phyloP scores from a whole-genome alignment of 1,140 invertebrate genomes.

The Palaemon carinicauda region DNA sequence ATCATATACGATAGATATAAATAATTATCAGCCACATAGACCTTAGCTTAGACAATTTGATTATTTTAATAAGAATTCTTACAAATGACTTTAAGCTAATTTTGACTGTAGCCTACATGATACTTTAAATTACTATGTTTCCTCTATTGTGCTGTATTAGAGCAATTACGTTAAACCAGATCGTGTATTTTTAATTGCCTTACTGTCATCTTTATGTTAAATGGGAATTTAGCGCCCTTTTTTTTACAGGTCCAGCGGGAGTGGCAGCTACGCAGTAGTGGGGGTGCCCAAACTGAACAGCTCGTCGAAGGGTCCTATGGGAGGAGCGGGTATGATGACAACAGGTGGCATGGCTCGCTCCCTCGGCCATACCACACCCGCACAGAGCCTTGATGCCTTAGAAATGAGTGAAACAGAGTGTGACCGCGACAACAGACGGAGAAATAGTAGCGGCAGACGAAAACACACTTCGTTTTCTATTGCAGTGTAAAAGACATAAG shows the following conservation, averaged over 20 bases:
- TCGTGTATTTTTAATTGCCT: too few species aligned
- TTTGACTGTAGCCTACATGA: too few species aligned
- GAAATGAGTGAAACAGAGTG: conserved; percentile 56
- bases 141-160: too few species aligned
- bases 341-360: conserved; percentile 40
- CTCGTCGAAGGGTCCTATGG: conserved; percentile 37
- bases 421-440: conserved; percentile 38
- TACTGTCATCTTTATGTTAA: too few species aligned
- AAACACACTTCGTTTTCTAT: conserved; percentile 53
- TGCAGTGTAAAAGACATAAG: conserved; percentile 24
- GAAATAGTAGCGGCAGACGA: conserved; percentile 20
- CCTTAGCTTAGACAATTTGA: too few species aligned
- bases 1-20: too few species aligned
- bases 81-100: too few species aligned
- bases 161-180: too few species aligned
- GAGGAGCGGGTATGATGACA: conserved; percentile 45
- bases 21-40: too few species aligned
- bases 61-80: too few species aligned
- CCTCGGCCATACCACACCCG: conserved; percentile 48
- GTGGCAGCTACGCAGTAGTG: conserved; percentile 45
- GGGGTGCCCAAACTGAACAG: conserved; percentile 28
- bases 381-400: conserved; percentile 35
- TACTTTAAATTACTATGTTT: too few species aligned
- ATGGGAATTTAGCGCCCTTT: too few species aligned
- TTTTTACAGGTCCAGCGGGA: conserved; percentile 48